phyloP scores from a whole-genome alignment of 2,797 vertebrate species.

The Sylvilagus floridanus region DNA sequence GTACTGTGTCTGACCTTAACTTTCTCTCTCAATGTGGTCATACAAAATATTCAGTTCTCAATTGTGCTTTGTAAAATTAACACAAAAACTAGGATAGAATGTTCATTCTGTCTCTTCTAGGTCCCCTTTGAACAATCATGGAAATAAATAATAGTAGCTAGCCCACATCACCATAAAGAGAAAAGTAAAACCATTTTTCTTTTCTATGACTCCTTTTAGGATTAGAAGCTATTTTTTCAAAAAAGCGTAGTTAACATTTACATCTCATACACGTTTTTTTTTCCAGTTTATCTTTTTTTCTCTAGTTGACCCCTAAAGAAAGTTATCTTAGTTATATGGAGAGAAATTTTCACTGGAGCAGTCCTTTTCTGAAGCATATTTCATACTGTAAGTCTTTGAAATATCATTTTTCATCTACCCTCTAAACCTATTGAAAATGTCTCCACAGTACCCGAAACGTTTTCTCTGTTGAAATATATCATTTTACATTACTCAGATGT shows the following conservation, averaged over 20 bases:
- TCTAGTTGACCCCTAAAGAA: slow-evolving; percentile 69
- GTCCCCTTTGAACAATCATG: background rate
- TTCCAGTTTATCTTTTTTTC: slow-evolving; percentile 59
- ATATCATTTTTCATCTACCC: slow-evolving; percentile 72
- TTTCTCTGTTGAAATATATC: slow-evolving; percentile 76
- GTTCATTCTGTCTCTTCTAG: background rate
- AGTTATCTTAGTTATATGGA: slow-evolving; percentile 61
- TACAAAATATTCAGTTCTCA: background rate
- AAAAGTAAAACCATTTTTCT: slow-evolving; percentile 45
- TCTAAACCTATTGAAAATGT: slow-evolving; percentile 79
- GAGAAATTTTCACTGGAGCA: slow-evolving; percentile 62
- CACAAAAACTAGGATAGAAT: background rate
- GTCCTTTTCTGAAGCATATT: slow-evolving; percentile 71
- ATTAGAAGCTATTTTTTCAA: slow-evolving; percentile 44
- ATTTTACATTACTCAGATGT: slow-evolving; percentile 79
- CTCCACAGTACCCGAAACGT: slow-evolving; percentile 68
- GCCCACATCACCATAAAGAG: background rate
- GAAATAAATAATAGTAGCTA: background rate
- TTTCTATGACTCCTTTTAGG: background rate
- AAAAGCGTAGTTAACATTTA: slow-evolving; percentile 74
- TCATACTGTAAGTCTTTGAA: slow-evolving; percentile 71
- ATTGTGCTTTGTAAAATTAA: background rate
- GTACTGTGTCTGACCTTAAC: background rate
- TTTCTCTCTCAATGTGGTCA: background rate
- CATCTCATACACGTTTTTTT: slow-evolving; percentile 6